Conservation (phyloP, 2,888 invertebrate genomes). For the Leptothorax acervorum region DNA sequence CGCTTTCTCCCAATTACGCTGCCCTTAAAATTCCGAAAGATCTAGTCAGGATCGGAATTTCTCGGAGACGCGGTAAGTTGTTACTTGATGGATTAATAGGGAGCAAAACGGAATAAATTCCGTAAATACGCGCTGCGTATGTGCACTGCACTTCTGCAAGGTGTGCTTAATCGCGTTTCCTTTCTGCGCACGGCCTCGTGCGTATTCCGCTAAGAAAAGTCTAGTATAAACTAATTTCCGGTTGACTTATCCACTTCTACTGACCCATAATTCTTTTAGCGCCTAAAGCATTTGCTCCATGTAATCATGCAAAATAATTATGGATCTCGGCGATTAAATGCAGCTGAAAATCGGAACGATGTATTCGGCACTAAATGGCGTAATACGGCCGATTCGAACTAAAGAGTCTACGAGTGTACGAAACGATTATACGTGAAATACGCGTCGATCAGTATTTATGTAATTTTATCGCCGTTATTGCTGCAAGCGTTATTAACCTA, state of each 20-base stretch:
- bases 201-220: conserved; percentile 58
- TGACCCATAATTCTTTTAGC: conserved; percentile 75
- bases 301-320: conserved; percentile 26
- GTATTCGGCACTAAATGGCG: background rate
- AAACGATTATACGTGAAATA: background rate
- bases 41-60: conserved; percentile 1
- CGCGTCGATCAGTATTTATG: background rate
- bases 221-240: conserved; percentile 72
- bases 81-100: background rate
- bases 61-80: background rate
- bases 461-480: conserved; percentile 22
- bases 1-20: conserved; percentile 40
- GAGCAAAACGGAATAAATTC: background rate
- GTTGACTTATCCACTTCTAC: conserved; percentile 76
- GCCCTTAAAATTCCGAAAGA: conserved; percentile 7
- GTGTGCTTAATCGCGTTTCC: background rate
- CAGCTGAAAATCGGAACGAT: background rate
- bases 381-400: background rate
- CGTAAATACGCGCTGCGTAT: background rate
- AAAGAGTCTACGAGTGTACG: background rate
- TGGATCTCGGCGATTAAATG: background rate
- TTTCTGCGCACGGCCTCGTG: conserved; percentile 37
- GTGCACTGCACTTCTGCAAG: background rate
- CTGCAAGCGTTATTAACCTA: conserved; percentile 6
- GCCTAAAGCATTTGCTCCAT: conserved; percentile 59